phyloP scores from a whole-genome alignment of 1,140 invertebrate genomes.

The Euwallacea similis region DNA sequence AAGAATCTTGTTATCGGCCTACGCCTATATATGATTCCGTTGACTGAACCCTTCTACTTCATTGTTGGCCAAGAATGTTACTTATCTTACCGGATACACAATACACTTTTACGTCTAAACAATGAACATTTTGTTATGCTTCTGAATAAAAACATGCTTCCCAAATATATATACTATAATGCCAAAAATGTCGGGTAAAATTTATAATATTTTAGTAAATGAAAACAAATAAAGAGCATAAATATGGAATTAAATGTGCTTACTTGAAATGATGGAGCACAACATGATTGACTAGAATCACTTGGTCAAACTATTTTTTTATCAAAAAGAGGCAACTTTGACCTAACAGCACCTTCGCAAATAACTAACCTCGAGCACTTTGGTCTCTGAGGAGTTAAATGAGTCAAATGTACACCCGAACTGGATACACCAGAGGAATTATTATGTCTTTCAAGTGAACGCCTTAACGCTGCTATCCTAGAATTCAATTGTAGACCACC shows the following conservation, averaged over 20 bases:
- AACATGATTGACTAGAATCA: not conserved
- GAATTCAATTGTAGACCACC: constrained; percentile 47
- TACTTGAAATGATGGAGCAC: not conserved
- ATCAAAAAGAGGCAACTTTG: constrained; percentile 83
- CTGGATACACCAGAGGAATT: constrained; percentile 34
- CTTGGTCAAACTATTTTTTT: constrained; percentile 61
- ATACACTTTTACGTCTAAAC: no score
- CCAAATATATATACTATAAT: not conserved
- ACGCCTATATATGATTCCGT: no score
- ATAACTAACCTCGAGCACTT: constrained; percentile 63
- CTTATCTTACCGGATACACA: no score
- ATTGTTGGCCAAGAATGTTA: no score
- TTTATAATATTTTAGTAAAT: not conserved
- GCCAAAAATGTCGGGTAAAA: not conserved
- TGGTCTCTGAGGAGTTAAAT: constrained; percentile 48
- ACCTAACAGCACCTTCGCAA: constrained; percentile 81
- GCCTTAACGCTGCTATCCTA: constrained; percentile 46
- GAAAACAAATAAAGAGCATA: not conserved
- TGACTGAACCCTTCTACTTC: no score
- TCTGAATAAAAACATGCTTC: no score
- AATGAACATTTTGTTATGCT: no score
- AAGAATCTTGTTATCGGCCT: no score
- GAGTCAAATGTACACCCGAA: constrained; percentile 48
- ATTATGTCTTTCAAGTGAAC: constrained; percentile 48
- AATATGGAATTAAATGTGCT: not conserved